phyloP scores from a whole-genome alignment of 2,888 invertebrate genomes.

The Aphidius colemani region DNA sequence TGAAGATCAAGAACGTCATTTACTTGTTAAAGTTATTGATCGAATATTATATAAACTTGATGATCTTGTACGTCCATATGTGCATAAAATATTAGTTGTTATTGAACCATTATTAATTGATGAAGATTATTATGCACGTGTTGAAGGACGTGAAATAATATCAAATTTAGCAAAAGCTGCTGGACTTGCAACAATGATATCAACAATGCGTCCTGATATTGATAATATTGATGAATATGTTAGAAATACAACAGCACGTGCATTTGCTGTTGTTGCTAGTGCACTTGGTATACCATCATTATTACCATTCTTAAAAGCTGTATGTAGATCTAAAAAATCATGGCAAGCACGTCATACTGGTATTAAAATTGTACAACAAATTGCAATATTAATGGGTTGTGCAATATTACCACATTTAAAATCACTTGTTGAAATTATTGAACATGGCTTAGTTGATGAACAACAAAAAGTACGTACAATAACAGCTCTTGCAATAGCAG shows the following conservation, averaged over 20 bases:
- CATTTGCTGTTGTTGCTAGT: constrained; percentile 99
- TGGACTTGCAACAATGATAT: constrained; percentile 99
- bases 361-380: constrained; percentile 99
- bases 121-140: constrained; percentile 99
- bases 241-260: constrained; percentile 97
- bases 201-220: constrained; percentile 99
- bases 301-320: constrained; percentile 97
- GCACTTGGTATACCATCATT: constrained; percentile 97
- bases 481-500: constrained; percentile 97
- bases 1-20: constrained; percentile 98
- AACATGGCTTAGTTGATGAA: constrained; percentile 97
- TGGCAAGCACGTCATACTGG: constrained; percentile 99
- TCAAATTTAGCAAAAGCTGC: constrained; percentile 99
- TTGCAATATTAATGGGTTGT: constrained; percentile 99
- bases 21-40: constrained; percentile 98
- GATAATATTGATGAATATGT: constrained; percentile 99
- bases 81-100: constrained; percentile 99
- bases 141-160: constrained; percentile 98
- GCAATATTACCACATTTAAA: constrained; percentile 98
- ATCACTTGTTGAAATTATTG: constrained; percentile 98
- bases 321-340: constrained; percentile 98
- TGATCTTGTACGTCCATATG: constrained; percentile 97
- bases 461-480: constrained; percentile 99
- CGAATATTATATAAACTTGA: constrained; percentile 97
- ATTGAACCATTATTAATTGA: constrained; percentile 98